Base-by-base conservation (phyloP, 2,888 invertebrate species). In the Dromius quadrimaculatus region DNA sequence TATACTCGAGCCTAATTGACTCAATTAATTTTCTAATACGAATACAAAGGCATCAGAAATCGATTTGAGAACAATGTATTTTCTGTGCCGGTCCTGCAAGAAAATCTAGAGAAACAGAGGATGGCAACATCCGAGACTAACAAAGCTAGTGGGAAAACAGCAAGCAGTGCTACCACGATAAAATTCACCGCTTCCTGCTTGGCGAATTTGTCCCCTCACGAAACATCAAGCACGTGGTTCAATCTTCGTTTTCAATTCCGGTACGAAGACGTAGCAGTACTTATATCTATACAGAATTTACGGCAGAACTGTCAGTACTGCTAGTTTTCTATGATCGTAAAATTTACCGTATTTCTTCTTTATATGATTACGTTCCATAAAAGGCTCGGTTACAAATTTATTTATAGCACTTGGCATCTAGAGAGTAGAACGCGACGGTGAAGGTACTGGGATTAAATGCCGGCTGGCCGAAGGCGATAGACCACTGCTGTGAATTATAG, bases 271-370 rank as follows among this genome's bases (percentile, higher is more conserved):
- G 23, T 22, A 50, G 22, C 32, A 65, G 41, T 65, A 65, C 54
- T 65, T 65, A 65, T 65, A 50, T 50, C 47, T 68, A 59, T 68
- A 59, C 68, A 57, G 59, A 68, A 68, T 68, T 68, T 68, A 68
- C 59, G 59, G 32, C 54, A 34, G 19, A 59, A 68, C 68, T 68
- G 68, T 68, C 68, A 68, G 57, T 68, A 43, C 43, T 68, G 28
- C 68, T 68, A 68, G 68, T 68, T 68, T 68, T 68, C 68, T 68
- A 68, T 68, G 68, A 68, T 65, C 78, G 76, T 79, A 79, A 78
- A 79, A 77, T 78, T 78, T 77, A 77, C 75, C 78, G 78, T 79
- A 79, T 79, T 79, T 79, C 77, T 78, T 78, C 77, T 78, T 78
- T 79, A 79, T 79, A 78, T 78, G 78, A 79, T 79, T 78, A 79